phyloP scores from a whole-genome alignment of 2,888 invertebrate species.

The Tipula unca region DNA sequence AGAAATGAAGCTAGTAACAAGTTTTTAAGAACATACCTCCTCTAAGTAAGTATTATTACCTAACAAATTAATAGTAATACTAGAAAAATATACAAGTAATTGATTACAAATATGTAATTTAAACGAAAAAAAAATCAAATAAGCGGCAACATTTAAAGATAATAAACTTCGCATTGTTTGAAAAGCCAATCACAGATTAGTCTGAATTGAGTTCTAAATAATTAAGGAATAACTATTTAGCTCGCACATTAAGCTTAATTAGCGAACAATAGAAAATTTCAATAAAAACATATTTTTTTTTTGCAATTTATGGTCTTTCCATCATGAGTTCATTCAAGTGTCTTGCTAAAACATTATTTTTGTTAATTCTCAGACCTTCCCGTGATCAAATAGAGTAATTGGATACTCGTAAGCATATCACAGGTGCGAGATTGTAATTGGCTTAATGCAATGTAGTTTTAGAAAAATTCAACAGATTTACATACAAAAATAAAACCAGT shows the following conservation, averaged over 20 bases:
- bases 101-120: neutral
- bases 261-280: neutral
- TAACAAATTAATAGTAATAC: neutral
- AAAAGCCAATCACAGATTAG: neutral
- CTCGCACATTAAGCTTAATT: neutral
- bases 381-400: neutral
- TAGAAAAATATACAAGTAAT: neutral
- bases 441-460: neutral
- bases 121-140: neutral
- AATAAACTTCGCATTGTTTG: neutral
- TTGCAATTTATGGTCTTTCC: neutral
- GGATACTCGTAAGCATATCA: neutral
- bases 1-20: neutral
- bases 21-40: neutral
- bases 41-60: neutral
- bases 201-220: constrained; percentile 14
- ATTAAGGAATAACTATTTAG: neutral
- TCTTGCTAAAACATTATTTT: neutral
- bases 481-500: neutral
- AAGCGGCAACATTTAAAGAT: neutral
- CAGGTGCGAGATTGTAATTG: constrained; percentile 4
- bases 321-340: neutral
- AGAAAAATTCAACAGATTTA: neutral
- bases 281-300: neutral
- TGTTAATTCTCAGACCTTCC: constrained; percentile 14